Percentiles rank a stretch among this genome's conserved stretches.
Evolutionary conservation across 53 echinoderm and acorn worm species (phyloP).

Genomic region (Zoroaster sp.): DNA sequence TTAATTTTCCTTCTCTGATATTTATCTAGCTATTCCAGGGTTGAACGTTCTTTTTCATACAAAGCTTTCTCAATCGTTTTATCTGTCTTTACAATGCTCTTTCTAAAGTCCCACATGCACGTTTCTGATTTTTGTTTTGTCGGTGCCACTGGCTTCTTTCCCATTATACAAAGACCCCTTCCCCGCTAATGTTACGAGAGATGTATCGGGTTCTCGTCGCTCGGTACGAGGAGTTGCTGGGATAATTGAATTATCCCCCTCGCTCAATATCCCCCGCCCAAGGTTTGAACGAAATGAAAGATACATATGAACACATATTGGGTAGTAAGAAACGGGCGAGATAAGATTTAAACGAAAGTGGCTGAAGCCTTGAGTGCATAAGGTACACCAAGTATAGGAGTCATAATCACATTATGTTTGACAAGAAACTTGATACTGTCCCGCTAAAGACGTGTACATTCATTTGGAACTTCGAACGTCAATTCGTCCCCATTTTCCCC

Average conservation of each 20-base stretch:
- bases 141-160: background rate
- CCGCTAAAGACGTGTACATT: background rate
- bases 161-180: constrained; percentile 30
- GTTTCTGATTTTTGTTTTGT: no score
- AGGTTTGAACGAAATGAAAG: background rate
- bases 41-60: background rate
- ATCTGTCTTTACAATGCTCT: no score
- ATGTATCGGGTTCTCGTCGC: constrained; percentile 4
- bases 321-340: background rate
- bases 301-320: background rate
- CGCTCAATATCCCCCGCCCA: constrained; percentile 5
- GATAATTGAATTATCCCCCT: constrained; percentile 35
- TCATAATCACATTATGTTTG: background rate
- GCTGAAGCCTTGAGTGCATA: background rate
- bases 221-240: background rate
- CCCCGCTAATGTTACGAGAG: constrained; percentile 18
- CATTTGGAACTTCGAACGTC: background rate
- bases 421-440: constrained; percentile 19
- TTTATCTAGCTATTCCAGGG: background rate
- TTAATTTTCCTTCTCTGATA: background rate
- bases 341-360: constrained; percentile 7
- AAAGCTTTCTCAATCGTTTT: no score
- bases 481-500: background rate
- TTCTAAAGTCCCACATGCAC: no score
- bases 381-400: background rate